A percentile compares a stretch with the other conserved stretches of the same genome.
phyloP scores from a whole-genome alignment of 2,113 vertebrate species.

The Zosterops hypoxanthus region DNA sequence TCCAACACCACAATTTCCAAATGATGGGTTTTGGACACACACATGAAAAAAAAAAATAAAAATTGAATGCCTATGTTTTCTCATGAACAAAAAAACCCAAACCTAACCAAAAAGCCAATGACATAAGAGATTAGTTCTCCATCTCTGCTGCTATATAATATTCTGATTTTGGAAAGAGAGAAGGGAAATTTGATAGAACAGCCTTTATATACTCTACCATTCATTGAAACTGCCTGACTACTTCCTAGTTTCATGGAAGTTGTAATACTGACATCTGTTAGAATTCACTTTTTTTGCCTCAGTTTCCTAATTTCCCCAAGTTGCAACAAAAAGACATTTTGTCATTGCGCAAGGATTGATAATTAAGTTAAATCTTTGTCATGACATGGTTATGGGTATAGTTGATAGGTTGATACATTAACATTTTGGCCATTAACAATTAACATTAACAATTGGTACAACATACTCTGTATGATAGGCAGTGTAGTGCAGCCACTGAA shows the following conservation, averaged over 20 bases:
- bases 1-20: background rate
- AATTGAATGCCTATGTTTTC: background rate
- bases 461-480: background rate
- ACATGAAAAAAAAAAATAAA: background rate
- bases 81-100: rapidly evolving
- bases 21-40: rapidly evolving
- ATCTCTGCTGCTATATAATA: background rate
- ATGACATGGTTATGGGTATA: background rate
- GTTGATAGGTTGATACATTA: background rate
- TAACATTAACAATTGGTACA: background rate
- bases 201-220: background rate
- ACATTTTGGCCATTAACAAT: background rate
- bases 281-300: background rate
- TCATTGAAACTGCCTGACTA: background rate
- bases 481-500: background rate
- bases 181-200: background rate
- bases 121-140: background rate
- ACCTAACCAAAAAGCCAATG: background rate
- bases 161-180: background rate
- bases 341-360: background rate
- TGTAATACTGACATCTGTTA: background rate
- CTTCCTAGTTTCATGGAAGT: background rate
- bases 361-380: background rate
- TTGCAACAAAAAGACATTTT: background rate
- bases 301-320: background rate